Evolutionary conservation across 2,113 vertebrate species (phyloP).

Genomic region (Suricata suricatta): DNA sequence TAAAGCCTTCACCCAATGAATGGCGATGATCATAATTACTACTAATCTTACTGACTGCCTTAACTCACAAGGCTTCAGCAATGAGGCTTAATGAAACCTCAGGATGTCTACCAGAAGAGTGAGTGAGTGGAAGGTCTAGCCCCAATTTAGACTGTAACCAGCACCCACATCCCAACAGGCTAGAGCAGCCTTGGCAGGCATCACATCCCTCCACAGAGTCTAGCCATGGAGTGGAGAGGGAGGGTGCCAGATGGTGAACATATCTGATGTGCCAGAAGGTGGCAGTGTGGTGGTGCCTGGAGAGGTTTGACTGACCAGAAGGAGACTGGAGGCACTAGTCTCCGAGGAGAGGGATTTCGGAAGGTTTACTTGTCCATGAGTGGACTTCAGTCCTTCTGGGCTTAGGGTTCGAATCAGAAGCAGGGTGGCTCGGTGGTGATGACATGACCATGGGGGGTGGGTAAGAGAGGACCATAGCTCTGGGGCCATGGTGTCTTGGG

Average conservation of each 20-base stretch:
- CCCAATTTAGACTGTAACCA: background rate
- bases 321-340: background rate
- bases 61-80: background rate
- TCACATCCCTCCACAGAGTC: background rate
- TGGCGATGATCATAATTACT: background rate
- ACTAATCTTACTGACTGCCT: background rate
- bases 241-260: background rate
- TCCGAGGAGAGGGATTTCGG: background rate
- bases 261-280: background rate
- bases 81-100: background rate
- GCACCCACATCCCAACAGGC: background rate
- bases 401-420: background rate
- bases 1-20: background rate
- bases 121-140: background rate
- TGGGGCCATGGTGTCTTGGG: background rate
- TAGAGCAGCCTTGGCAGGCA: background rate
- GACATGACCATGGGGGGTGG: fast-evolving
- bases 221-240: background rate
- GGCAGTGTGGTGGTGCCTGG: background rate
- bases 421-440: background rate
- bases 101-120: background rate
- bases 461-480: background rate
- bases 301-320: background rate
- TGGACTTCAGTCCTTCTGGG: background rate
- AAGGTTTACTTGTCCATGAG: background rate